These are phyloP conservation scores for Carcharodon carcharias DNA, from an alignment of 2,797 vertebrate genomes.

Conservation along the genomic window DNA sequence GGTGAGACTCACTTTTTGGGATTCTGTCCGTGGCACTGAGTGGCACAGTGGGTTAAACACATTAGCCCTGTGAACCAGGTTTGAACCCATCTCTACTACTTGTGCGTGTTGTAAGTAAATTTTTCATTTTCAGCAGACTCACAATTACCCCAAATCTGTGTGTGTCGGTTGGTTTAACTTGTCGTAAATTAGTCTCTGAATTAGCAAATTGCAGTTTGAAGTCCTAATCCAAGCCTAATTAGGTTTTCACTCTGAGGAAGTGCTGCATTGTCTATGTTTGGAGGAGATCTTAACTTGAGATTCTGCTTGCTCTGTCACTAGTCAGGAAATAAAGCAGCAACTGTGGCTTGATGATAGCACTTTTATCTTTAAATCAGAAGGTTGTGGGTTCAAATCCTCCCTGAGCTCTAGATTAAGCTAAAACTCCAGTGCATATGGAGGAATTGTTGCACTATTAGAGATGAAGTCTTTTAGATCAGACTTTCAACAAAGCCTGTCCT, in stretches of 20 bases:
- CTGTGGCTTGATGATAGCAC: neutral
- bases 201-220: neutral
- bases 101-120: neutral
- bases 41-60: neutral
- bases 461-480: too few species aligned
- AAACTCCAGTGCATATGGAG: neutral
- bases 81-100: neutral
- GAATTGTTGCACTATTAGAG: too few species aligned
- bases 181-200: neutral
- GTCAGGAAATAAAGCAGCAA: neutral
- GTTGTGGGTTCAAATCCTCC: neutral
- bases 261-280: neutral
- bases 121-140: neutral
- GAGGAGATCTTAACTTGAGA: neutral
- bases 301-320: neutral
- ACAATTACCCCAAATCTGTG: neutral
- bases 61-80: neutral
- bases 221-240: neutral
- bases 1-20: neutral
- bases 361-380: neutral
- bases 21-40: neutral
- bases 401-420: neutral
- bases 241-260: neutral
- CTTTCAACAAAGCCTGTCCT: too few species aligned
- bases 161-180: neutral